A percentile compares a stretch with the other conserved stretches of the same genome.
Evolutionary conservation across 2,888 invertebrate genomes (phyloP).

Genomic region (Lottia scabra): DNA sequence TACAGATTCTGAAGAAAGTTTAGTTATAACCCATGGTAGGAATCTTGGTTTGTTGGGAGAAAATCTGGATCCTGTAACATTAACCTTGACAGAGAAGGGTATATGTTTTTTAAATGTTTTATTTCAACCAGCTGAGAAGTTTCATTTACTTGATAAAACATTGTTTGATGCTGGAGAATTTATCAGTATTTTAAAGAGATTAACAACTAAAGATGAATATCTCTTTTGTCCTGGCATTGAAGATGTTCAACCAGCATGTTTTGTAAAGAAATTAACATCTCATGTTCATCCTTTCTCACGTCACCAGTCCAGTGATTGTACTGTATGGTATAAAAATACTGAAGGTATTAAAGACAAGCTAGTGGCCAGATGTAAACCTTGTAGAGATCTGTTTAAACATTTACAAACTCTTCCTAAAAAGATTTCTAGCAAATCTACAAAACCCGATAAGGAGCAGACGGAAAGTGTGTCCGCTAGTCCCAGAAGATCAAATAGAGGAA

Average conservation of each 20-base stretch:
- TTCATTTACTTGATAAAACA: slow-evolving; percentile 3
- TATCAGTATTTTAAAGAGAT: slow-evolving; percentile 9
- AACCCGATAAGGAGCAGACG: background rate
- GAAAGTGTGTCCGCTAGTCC: background rate
- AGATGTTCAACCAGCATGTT: background rate
- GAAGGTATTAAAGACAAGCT: background rate
- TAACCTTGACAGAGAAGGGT: slow-evolving; percentile 7
- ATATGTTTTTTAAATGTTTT: slow-evolving; percentile 2
- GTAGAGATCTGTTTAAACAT: background rate
- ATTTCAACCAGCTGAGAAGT: background rate
- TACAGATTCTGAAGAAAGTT: slow-evolving; percentile 5
- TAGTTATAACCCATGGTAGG: slow-evolving; percentile 11
- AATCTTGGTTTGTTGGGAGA: slow-evolving; percentile 13
- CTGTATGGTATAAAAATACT: slow-evolving; percentile 6
- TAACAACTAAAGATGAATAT: slow-evolving; percentile 2
- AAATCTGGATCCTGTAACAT: slow-evolving; percentile 11
- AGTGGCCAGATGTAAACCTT: slow-evolving; percentile 4
- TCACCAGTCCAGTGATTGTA: slow-evolving; percentile 6
- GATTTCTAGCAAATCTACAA: background rate
- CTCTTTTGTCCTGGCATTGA: background rate
- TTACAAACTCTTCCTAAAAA: background rate
- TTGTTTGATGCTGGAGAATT: slow-evolving; percentile 14
- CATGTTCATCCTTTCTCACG: slow-evolving; percentile 13
- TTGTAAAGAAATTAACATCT: background rate
- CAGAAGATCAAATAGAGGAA: background rate